phyloP scores from a whole-genome alignment of 1,140 invertebrate species.

The Belonocnema kinseyi region DNA sequence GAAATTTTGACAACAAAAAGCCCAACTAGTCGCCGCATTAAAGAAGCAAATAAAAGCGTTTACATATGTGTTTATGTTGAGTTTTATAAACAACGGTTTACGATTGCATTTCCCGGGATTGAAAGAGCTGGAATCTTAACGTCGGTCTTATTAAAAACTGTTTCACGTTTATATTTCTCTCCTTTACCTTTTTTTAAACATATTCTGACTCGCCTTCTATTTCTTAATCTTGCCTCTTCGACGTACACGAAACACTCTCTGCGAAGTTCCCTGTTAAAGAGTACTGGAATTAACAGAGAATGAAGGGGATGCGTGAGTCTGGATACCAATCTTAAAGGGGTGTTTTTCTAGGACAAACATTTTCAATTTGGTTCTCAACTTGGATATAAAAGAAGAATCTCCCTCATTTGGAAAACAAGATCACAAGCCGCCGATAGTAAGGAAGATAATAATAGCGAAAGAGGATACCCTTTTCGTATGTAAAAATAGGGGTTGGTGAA shows the following conservation, averaged over 20 bases:
- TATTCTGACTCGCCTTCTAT: not conserved
- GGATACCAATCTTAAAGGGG: conserved; percentile 1
- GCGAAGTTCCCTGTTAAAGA: conserved; percentile 1
- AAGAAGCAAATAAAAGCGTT: no score
- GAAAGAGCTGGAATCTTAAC: no score
- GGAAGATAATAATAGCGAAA: conserved; percentile 10
- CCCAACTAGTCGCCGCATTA: no score
- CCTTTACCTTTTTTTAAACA: not conserved
- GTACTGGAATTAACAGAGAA: conserved; percentile 24
- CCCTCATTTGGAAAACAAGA: not conserved
- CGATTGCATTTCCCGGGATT: no score
- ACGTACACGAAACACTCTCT: conserved; percentile 28
- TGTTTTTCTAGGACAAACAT: conserved; percentile 18
- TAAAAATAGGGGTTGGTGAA: no score
- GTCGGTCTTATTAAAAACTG: no score
- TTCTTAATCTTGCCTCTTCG: no score
- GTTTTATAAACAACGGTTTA: no score
- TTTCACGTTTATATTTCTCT: not conserved
- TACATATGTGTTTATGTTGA: no score
- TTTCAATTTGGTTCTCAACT: conserved; percentile 14
- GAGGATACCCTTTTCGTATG: no score
- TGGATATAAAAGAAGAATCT: conserved; percentile 1
- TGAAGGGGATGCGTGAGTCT: conserved; percentile 5
- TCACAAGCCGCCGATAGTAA: not conserved
- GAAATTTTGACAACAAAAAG: no score